Percentiles rank a stretch among this genome's conserved stretches.
phyloP scores from a whole-genome alignment of 1,140 invertebrate species.

The Liolophura sinensis region DNA sequence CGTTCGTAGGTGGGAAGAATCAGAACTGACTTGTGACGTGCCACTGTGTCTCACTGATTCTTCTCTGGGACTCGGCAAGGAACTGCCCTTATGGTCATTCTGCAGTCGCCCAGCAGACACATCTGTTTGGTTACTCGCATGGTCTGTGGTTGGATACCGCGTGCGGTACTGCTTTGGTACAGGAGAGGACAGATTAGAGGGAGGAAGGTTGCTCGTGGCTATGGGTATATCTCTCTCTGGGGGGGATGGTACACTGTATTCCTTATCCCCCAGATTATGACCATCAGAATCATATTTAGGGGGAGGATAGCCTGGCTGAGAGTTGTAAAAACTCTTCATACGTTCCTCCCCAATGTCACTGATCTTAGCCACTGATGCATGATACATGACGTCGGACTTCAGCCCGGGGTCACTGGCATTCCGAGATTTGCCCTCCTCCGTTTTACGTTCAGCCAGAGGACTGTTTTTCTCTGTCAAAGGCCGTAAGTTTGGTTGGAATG shows the following conservation, averaged over 20 bases:
- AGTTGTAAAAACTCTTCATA: constrained; percentile 48
- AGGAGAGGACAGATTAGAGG: neutral
- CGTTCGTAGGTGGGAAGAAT: no score
- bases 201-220: constrained; percentile 48
- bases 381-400: constrained; percentile 62
- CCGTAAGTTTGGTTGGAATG: constrained; percentile 27
- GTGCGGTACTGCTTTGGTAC: no score
- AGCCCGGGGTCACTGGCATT: constrained; percentile 49
- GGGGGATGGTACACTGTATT: constrained; percentile 75
- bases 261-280: constrained; percentile 71
- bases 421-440: constrained; percentile 29
- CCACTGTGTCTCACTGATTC: no score
- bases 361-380: constrained; percentile 10
- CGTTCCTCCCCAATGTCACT: constrained; percentile 9
- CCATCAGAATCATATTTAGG: constrained; percentile 61
- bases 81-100: no score
- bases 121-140: no score
- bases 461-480: constrained; percentile 33
- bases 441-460: constrained; percentile 32
- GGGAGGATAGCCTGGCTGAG: constrained; percentile 60
- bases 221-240: constrained; percentile 70
- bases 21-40: no score
- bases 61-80: no score
- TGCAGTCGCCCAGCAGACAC: no score
- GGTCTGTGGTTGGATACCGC: no score